These are phyloP conservation scores for Babylonia areolata DNA, from an alignment of 1,140 invertebrate species.

Conservation along the genomic window DNA sequence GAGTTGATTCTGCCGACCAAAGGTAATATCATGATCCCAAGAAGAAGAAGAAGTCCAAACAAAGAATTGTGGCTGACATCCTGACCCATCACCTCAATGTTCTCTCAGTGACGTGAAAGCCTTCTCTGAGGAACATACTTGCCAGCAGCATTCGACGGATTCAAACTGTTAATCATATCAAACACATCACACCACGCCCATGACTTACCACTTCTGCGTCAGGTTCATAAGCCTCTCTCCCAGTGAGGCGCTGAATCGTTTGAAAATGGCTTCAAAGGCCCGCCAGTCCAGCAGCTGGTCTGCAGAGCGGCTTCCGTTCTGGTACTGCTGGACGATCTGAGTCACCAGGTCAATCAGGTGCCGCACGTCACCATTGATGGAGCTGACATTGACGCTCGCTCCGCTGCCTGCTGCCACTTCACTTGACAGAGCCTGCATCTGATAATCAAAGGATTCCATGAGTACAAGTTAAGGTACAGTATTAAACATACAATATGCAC, in stretches of 20 bases:
- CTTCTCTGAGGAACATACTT: no score
- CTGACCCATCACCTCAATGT: no score
- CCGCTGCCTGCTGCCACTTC: conserved; percentile 34
- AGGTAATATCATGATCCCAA: no score
- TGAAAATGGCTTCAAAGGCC: conserved; percentile 37
- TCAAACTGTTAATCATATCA: no score
- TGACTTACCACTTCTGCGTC: conserved; percentile 28
- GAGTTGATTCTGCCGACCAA: no score
- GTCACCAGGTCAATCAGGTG: conserved; percentile 29
- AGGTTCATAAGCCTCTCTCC: conserved; percentile 39
- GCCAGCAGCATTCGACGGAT: no score
- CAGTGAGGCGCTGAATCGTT: conserved; percentile 24
- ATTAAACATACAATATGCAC: no score
- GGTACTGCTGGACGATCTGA: conserved; percentile 17
- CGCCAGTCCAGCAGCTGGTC: conserved; percentile 39
- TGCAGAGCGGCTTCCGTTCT: conserved; percentile 24
- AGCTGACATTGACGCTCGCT: conserved; percentile 30
- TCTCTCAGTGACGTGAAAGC: no score
- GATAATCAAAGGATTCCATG: not conserved
- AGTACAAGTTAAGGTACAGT: not conserved
- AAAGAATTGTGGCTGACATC: no score
- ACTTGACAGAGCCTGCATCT: conserved; percentile 20
- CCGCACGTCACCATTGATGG: conserved; percentile 27
- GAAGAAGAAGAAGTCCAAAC: no score
- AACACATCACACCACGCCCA: not conserved